Conservation (phyloP, 2,888 invertebrate genomes). For the Drosophila mimetica region DNA sequence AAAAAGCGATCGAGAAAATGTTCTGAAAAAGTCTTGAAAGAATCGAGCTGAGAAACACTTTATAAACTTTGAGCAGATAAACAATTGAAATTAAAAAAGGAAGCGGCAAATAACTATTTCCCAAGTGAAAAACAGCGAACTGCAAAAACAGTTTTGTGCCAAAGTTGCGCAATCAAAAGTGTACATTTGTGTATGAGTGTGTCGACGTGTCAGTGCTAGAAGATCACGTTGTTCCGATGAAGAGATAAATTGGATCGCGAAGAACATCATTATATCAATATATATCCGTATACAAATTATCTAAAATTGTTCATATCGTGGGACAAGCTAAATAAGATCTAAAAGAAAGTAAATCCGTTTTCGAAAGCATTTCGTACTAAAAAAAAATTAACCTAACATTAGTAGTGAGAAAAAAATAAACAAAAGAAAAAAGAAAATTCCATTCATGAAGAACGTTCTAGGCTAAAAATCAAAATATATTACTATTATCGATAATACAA, state of each 20-base stretch:
- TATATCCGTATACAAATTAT: constrained; percentile 53
- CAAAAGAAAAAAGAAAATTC: constrained; percentile 35
- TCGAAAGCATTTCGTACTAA: constrained; percentile 59
- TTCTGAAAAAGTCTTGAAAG: constrained; percentile 42
- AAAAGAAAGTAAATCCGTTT: constrained; percentile 58
- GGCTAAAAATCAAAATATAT: constrained; percentile 65
- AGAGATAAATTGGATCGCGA: constrained; percentile 39
- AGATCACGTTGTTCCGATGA: constrained; percentile 9
- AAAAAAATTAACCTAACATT: constrained; percentile 58
- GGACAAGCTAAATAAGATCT: constrained; percentile 51
- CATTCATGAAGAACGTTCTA: constrained; percentile 61
- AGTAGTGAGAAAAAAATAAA: constrained; percentile 57
- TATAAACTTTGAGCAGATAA: constrained; percentile 38
- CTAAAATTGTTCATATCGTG: constrained; percentile 74
- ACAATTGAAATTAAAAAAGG: constrained; percentile 24
- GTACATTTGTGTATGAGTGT: constrained; percentile 52
- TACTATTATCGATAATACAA: constrained; percentile 31
- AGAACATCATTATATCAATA: constrained; percentile 47
- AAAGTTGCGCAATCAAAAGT: constrained; percentile 40
- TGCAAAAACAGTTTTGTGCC: constrained; percentile 44
- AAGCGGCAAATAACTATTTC: constrained; percentile 20
- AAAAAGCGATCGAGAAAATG: constrained; percentile 57
- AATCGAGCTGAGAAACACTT: constrained; percentile 34
- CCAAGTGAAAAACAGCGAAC: constrained; percentile 19
- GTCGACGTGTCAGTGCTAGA: constrained; percentile 16